Base-by-base conservation (phyloP, 2,888 invertebrate species). In the Euproctis similis region DNA sequence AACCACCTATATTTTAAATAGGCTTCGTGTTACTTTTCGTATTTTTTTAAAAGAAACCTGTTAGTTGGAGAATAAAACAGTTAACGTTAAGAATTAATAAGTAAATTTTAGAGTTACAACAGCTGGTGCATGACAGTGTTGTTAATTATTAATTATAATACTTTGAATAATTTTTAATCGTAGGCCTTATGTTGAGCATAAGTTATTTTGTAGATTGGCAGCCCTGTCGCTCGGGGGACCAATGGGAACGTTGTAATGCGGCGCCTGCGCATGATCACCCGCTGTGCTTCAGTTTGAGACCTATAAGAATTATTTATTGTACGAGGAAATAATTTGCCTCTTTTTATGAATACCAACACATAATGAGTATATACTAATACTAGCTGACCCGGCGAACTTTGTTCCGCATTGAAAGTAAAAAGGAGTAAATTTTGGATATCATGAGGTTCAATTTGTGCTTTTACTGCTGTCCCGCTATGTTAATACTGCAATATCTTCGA, bases 181-280 rank as follows among this genome's bases (percentile, higher is more conserved):
- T 51, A n/a, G 42, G 67, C 53, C 56, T n/a, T 58, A 57, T 60
- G 44, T 40, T 42, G 55, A 55, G 49, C 53, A 58, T 61, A 70
- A 52, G 60, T 77, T 75, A 71, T 70, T n/a, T 73, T 63, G 67
- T 65, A 65, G 69, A 69, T 72, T 75, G 80, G 75, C 80, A 80
- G 68, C 73, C 71, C 69, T 74, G 74, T 67, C 69, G 73, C 80
- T 73, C 45, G 61, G 10, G 54, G 68, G 75, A 74, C 74, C 78
- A 69, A 72, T 74, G 56, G 63, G 64, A 61, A 70, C 64, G 64
- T 53, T 77, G 77, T 78, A 71, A 49, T 45, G 64, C 66, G 80
- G 80, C 80, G 82, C 77, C 78, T 77, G 76, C 49, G 59, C 68
- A 64, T 48, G 66, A 57, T 68, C 73, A 62, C 81, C 76, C 59